phyloP scores from a whole-genome alignment of 2,797 vertebrate species.

The Perdix hodgsoniae region DNA sequence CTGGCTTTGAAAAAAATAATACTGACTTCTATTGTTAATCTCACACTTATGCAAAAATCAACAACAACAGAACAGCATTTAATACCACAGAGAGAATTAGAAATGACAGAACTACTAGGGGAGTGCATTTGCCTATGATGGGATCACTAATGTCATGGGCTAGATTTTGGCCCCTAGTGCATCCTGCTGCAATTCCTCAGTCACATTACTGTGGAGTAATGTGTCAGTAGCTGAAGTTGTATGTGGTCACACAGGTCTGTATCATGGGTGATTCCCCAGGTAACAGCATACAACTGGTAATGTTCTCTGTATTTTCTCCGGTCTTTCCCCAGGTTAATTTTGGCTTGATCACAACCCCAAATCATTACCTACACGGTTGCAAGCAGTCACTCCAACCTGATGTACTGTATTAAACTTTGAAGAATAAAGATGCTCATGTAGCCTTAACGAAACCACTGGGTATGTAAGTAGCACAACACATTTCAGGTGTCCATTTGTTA shows the following conservation, averaged over 20 bases:
- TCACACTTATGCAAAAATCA: not conserved
- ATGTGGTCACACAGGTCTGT: not conserved
- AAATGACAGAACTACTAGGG: not conserved
- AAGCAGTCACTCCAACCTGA: not conserved
- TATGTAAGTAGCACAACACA: rapidly evolving
- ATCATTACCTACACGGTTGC: not conserved
- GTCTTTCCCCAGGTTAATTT: not conserved
- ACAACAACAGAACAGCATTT: not conserved
- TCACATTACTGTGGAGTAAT: not conserved
- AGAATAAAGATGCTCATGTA: not conserved
- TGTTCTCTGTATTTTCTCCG: not conserved
- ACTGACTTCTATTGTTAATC: not conserved
- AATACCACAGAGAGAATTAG: not conserved
- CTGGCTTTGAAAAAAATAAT: rapidly evolving
- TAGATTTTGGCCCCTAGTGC: not conserved
- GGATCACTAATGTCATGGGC: not conserved
- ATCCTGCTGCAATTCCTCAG: not conserved
- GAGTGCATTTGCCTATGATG: not conserved
- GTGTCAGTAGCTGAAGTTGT: not conserved
- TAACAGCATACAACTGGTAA: not conserved
- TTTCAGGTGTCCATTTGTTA: not conserved
- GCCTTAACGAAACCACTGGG: not conserved
- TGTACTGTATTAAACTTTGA: not conserved
- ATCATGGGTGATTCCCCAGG: not conserved
- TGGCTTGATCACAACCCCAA: not conserved